Conservation (phyloP, 2,113 vertebrate genomes). For the Lanius ludovicianus region DNA sequence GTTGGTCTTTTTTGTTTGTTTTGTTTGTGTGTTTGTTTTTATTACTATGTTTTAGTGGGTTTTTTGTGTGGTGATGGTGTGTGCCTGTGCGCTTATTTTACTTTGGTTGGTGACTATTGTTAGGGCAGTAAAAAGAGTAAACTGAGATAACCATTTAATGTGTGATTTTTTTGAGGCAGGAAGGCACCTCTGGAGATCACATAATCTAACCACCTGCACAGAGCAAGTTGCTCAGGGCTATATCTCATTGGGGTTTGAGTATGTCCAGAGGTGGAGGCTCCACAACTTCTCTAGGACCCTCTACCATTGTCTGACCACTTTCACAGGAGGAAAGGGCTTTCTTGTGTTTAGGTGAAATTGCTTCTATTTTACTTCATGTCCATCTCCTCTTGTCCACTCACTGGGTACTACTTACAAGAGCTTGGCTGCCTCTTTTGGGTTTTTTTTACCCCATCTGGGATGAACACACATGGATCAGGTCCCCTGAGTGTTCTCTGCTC, state of each 20-base stretch:
- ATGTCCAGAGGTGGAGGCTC: not conserved
- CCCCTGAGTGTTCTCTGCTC: not conserved
- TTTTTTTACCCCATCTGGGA: not conserved
- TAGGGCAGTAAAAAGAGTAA: not conserved
- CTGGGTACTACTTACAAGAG: not conserved
- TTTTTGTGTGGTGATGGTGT: accelerated
- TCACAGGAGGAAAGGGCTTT: not conserved
- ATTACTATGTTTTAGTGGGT: not conserved
- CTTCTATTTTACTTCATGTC: not conserved
- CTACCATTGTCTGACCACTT: not conserved
- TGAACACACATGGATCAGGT: accelerated
- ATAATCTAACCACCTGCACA: not conserved
- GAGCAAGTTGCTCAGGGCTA: not conserved
- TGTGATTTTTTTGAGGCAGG: not conserved
- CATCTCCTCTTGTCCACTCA: accelerated
- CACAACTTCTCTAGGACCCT: not conserved
- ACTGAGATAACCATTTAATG: not conserved
- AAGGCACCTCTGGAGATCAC: not conserved
- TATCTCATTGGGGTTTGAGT: not conserved
- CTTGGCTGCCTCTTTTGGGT: not conserved
- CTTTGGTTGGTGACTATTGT: not conserved
- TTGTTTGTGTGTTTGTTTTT: not conserved
- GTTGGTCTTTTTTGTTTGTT: not conserved
- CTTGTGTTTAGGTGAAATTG: not conserved
- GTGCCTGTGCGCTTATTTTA: not conserved